These are phyloP conservation scores for Nannoperca australis DNA, from an alignment of 2,797 vertebrate genomes.

Conservation along the genomic window DNA sequence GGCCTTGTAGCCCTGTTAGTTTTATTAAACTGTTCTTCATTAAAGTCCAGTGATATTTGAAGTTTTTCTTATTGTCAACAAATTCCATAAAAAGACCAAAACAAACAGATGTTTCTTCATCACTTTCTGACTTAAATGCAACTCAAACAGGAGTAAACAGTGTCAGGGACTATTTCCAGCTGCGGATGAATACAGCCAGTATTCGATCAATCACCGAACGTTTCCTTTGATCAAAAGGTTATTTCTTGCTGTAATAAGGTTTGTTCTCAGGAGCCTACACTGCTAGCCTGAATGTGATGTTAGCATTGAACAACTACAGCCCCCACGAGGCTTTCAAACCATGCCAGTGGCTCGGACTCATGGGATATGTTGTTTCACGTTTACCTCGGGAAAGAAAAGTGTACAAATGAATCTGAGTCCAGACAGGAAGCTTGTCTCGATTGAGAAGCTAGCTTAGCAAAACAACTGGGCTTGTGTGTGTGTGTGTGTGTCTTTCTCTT, in stretches of 20 bases:
- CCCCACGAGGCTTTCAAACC: constrained; percentile 3
- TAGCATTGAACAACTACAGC: not conserved
- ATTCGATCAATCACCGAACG: not conserved
- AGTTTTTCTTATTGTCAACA: no score
- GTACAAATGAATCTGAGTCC: not conserved
- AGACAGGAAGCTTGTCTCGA: not conserved
- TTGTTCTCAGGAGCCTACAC: not conserved
- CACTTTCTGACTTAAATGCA: not conserved
- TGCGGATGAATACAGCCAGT: not conserved
- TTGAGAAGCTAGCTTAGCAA: no score
- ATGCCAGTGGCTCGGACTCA: no score
- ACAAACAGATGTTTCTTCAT: no score
- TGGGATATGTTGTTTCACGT: not conserved
- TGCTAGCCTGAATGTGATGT: not conserved
- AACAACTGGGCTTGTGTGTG: no score
- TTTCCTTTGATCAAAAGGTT: not conserved
- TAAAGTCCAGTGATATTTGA: no score
- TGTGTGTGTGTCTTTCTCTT: no score
- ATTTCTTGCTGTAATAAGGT: not conserved
- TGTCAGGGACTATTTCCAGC: not conserved
- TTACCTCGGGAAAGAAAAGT: not conserved
- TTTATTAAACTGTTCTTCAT: no score
- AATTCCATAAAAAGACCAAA: no score
- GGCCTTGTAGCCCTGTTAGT: no score
- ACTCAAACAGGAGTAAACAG: not conserved